Evolutionary conservation across 2,797 vertebrate species (phyloP), one percentile per base, ranked within the genome.

Genomic region (Falco concolor): DNA sequence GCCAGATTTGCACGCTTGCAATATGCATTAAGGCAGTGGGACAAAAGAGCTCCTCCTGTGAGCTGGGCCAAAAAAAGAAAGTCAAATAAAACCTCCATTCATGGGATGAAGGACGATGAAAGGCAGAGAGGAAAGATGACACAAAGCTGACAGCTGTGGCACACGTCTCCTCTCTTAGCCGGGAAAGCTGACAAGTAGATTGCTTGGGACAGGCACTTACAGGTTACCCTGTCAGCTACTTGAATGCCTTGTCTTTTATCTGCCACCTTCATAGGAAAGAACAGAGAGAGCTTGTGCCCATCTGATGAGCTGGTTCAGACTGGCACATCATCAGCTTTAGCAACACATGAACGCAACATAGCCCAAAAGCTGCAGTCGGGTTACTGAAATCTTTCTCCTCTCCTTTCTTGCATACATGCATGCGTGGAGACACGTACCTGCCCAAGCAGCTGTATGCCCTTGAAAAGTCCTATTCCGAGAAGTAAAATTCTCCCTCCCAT

Each of bases 241-340:
- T 97, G 95, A 97, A 97, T 98, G 97, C 89, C 95, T 97, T 95
- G 90, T 96, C 97, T 98, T 97, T 98, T 98, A 98, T 97, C 98
- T 98, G 95, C 96, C 97, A 97, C 96, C 96, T 97, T 97, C 96
- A 83, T 68, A 96, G 95, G 93, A 92, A 92, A 96, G 90, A 95
- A 95, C 96, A 97, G 96, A 97, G 92, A 72, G 92, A 89, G 89
- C 68, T 91, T 96, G 96, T 97, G 96, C 95, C 96, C 81, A 96
- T 97, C 94, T 96, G 96, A 96, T 97, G 94, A 90, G 89, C 91
- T 89, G 68, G 81, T 63, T 97, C 89, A 87, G 91, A 61, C 86
- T 96, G 95, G 96, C 95, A 96, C 91, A 96, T 97, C 96, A 93
- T 95, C 96, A 93, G 74, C 81, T 95, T 95, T 84, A 95, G 87